These are phyloP conservation scores for Achatina immaculata DNA, from an alignment of 1,140 invertebrate species.

Conservation along the genomic window DNA sequence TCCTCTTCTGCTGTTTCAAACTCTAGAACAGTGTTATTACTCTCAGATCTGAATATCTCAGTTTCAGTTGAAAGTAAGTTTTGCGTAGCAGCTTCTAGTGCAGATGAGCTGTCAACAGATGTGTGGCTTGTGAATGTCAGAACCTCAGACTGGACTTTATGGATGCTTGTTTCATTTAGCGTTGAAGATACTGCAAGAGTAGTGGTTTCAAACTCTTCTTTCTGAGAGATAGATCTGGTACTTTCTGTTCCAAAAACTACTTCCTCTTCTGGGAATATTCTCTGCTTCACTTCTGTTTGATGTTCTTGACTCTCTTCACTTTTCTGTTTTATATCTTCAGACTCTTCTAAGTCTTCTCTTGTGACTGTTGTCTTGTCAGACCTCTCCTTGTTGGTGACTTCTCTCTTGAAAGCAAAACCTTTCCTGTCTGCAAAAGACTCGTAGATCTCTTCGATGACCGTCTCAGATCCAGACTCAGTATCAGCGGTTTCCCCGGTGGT, in stretches of 20 bases:
- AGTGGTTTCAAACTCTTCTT: not conserved
- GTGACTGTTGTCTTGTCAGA: not conserved
- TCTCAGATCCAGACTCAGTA: slow-evolving; percentile 18
- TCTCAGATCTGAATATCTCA: too few species aligned
- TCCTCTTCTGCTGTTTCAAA: too few species aligned
- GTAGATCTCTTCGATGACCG: not conserved
- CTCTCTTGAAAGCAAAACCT: not conserved
- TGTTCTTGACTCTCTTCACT: slow-evolving; percentile 6
- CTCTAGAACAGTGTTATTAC: too few species aligned
- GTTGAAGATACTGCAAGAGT: not conserved
- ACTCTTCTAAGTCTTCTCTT: slow-evolving; percentile 6
- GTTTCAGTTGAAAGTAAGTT: too few species aligned
- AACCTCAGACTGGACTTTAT: not conserved
- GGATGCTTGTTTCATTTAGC: not conserved
- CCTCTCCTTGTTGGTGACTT: not conserved
- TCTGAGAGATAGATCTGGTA: not conserved
- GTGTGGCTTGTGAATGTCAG: not conserved
- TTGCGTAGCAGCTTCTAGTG: too few species aligned
- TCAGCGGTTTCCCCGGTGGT: not conserved
- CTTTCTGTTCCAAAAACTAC: not conserved
- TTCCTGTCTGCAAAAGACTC: not conserved
- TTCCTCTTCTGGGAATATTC: not conserved
- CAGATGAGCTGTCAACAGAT: not conserved
- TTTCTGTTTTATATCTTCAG: slow-evolving; percentile 1
- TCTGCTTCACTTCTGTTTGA: slow-evolving; percentile 2